Percentiles rank a stretch among this genome's conserved stretches.
These are phyloP conservation scores for Ephestia elutella DNA, from an alignment of 1,140 invertebrate species.

Conservation along the genomic window DNA sequence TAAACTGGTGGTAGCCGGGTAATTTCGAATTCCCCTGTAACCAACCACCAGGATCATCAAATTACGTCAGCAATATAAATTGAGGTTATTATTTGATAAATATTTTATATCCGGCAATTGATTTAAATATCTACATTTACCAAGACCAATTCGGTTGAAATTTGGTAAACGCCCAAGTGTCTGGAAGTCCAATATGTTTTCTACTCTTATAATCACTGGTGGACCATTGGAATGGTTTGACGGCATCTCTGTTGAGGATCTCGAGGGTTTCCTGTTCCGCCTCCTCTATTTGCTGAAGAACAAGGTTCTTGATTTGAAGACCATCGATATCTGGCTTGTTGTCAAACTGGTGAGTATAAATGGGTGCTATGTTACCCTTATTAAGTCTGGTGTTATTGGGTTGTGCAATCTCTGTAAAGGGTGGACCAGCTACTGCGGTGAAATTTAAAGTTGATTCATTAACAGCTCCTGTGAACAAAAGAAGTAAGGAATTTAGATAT, in stretches of 20 bases:
- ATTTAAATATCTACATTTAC: slow-evolving; percentile 41
- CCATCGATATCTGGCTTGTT: slow-evolving; percentile 53
- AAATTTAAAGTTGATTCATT: slow-evolving; percentile 40
- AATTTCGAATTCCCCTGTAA: too few species aligned
- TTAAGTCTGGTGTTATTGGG: slow-evolving; percentile 39
- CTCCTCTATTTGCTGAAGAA: slow-evolving; percentile 57
- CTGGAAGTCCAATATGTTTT: slow-evolving; percentile 55
- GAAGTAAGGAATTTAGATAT: not conserved
- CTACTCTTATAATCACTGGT: slow-evolving; percentile 51
- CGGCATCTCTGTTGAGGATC: slow-evolving; percentile 44
- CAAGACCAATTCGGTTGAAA: slow-evolving; percentile 64
- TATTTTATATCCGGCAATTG: too few species aligned
- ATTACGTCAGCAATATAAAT: too few species aligned
- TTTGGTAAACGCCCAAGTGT: slow-evolving; percentile 61
- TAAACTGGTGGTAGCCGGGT: too few species aligned
- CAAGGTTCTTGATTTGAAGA: slow-evolving; percentile 47
- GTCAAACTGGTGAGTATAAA: slow-evolving; percentile 58
- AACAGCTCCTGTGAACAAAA: slow-evolving; percentile 33
- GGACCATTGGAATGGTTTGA: slow-evolving; percentile 69
- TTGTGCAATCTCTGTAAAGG: slow-evolving; percentile 41
- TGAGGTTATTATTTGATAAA: too few species aligned
- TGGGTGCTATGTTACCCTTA: slow-evolving; percentile 59
- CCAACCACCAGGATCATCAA: too few species aligned
- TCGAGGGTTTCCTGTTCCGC: slow-evolving; percentile 53
- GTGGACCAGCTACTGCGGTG: slow-evolving; percentile 59